Base-by-base conservation (phyloP, 2,113 vertebrate genomes). In the Corythornis vintsioides region DNA sequence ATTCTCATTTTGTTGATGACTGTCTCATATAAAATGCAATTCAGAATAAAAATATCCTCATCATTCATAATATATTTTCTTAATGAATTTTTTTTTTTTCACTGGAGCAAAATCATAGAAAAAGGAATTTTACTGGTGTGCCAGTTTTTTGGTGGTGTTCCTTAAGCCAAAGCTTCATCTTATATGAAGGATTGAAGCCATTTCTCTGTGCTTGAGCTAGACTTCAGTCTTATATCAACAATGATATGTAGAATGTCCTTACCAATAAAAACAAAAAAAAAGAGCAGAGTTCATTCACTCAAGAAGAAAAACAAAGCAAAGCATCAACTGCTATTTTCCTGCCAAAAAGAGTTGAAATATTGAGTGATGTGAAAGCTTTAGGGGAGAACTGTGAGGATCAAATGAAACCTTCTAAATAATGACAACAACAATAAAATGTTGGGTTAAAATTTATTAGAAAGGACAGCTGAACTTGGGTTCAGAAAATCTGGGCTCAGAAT, bases 31-130 rank as follows among this genome's bases (percentile, higher is more conserved):
- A 73, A 92, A 95, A 88, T 70, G 70, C 11, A 43, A 65, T 81
- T 85, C 59, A 75, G 50, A 88, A 90, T 79, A 85, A 92, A 92
- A 94, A 91, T 57, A 64, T 76, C 9, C 59, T 38, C 11, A 52
- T 67, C n/a, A 70, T 89, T 86, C 43, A n/a, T 77, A 42, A 59
- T 47, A 11, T 60, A 38, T 78, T 71, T 86, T 91, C 29, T 83
- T 52, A 50, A 50, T 50, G 48, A 50, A 24, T 50, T 50, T 50
- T 47, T 47, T 50, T 48, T 50, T 50, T 50, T 50, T 50, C 48
- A 20, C 35, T 84, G 35, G 61, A 88, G 26, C 40, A 89, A 86
- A 92, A 70, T 60, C 31, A 48, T 11, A 73, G 52, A 50, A 83
- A 75, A 77, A 72, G 28, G n/a, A 70, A 55, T 90, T 67, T 91